phyloP scores from a whole-genome alignment of 2,797 vertebrate species.

The Anniella stebbinsi region DNA sequence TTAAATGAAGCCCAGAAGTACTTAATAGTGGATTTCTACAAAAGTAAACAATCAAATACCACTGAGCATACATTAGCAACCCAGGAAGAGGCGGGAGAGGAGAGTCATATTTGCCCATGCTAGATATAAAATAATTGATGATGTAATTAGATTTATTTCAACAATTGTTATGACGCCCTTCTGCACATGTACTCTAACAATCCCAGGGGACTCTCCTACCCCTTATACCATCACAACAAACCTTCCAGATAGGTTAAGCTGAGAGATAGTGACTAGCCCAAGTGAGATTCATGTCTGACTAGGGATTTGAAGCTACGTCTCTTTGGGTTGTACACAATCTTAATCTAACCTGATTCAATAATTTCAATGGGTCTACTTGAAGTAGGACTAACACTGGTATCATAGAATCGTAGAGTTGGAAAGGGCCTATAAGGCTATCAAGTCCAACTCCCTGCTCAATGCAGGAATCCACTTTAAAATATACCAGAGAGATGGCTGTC shows the following conservation, averaged over 20 bases:
- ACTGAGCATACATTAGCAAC: not conserved
- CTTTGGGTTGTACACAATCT: not conserved
- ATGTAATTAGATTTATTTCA: not conserved
- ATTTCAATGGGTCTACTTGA: too few relatives aligned
- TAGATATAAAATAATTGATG: not conserved
- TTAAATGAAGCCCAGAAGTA: conserved; percentile 66
- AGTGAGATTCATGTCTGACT: not conserved
- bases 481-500: too few relatives aligned
- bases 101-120: conserved; percentile 18
- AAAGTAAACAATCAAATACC: conserved; percentile 46
- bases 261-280: not conserved
- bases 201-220: not conserved
- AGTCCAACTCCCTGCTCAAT: too few relatives aligned
- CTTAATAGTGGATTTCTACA: conserved; percentile 60
- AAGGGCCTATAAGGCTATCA: too few relatives aligned
- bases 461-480: too few relatives aligned
- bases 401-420: too few relatives aligned
- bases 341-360: too few relatives aligned
- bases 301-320: not conserved
- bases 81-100: not conserved
- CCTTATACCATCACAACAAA: not conserved
- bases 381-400: too few relatives aligned
- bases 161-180: not conserved
- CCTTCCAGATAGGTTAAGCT: not conserved
- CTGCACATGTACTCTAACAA: not conserved